Conservation (phyloP, 2,113 vertebrate genomes). For the Eurystomus gularis region DNA sequence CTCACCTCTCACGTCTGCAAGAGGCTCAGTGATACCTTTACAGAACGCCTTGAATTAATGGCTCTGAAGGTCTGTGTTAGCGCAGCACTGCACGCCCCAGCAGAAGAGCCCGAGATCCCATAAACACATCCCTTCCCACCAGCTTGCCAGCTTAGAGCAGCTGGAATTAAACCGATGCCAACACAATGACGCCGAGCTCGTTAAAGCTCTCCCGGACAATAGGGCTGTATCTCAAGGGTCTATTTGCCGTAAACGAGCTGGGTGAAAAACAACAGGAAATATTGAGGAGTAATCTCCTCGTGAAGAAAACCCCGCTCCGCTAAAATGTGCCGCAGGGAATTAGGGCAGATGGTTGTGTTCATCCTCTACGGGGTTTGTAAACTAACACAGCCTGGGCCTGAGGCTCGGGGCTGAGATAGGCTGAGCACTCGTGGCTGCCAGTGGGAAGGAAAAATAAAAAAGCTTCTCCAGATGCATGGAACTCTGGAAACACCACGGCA, state of each 20-base stretch:
- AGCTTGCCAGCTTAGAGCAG: neutral
- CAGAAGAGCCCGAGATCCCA: neutral
- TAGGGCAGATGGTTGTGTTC: neutral
- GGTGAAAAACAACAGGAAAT: neutral
- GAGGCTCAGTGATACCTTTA: neutral
- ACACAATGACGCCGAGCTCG: neutral
- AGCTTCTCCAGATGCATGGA: neutral
- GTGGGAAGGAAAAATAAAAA: too few relatives aligned
- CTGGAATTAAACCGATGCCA: slow-evolving; percentile 1
- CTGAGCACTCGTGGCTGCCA: neutral
- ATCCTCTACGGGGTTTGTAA: neutral
- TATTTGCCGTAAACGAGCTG: neutral
- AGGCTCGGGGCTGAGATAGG: neutral
- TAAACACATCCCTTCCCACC: neutral
- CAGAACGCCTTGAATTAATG: neutral
- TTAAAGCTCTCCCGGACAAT: neutral
- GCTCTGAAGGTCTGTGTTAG: neutral
- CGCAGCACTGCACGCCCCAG: neutral
- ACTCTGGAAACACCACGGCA: neutral
- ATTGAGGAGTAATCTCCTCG: neutral
- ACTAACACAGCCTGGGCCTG: neutral
- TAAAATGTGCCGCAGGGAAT: neutral
- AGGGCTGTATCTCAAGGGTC: neutral
- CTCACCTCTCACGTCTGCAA: neutral
- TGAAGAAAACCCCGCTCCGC: neutral